Conservation (phyloP, 2,888 invertebrate species). For the Laothoe populi region DNA sequence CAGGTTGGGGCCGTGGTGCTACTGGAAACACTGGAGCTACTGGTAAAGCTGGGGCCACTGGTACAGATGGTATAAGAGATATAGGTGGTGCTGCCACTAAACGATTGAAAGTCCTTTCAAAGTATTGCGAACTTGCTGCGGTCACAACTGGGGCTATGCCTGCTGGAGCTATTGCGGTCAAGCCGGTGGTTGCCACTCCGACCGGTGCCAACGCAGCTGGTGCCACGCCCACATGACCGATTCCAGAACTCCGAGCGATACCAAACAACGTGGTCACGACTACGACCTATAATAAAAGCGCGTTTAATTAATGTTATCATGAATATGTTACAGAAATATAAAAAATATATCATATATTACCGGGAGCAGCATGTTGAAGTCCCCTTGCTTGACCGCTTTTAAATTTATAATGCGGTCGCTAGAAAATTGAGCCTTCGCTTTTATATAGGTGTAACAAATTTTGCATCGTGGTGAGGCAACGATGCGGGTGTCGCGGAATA, state of each 20-base stretch:
- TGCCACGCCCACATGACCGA: slow-evolving; percentile 44
- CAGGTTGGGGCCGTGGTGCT: slow-evolving; percentile 43
- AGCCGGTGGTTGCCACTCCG: slow-evolving; percentile 26
- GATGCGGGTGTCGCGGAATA: slow-evolving; percentile 75
- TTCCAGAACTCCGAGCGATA: slow-evolving; percentile 60
- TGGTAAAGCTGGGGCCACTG: slow-evolving; percentile 36
- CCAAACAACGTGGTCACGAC: slow-evolving; percentile 55
- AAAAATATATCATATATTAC: slow-evolving; percentile 46
- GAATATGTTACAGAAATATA: background rate
- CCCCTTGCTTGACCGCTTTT: slow-evolving; percentile 63
- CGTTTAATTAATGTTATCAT: slow-evolving; percentile 20
- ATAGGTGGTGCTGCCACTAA: slow-evolving; percentile 52
- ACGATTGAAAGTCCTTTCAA: slow-evolving; percentile 87
- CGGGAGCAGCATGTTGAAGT: slow-evolving; percentile 65
- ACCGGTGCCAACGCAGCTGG: background rate
- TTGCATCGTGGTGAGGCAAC: slow-evolving; percentile 81
- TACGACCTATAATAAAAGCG: slow-evolving; percentile 53
- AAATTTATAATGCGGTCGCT: slow-evolving; percentile 76
- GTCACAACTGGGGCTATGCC: slow-evolving; percentile 84
- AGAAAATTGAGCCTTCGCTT: slow-evolving; percentile 76
- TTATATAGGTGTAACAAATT: slow-evolving; percentile 84
- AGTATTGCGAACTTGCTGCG: slow-evolving; percentile 88
- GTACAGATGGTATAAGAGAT: slow-evolving; percentile 36
- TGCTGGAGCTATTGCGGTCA: slow-evolving; percentile 37
- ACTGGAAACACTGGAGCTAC: slow-evolving; percentile 44